A percentile compares a stretch with the other conserved stretches of the same genome.
Conservation (phyloP, 2,797 vertebrate species). For the Harpagifer antarcticus region DNA sequence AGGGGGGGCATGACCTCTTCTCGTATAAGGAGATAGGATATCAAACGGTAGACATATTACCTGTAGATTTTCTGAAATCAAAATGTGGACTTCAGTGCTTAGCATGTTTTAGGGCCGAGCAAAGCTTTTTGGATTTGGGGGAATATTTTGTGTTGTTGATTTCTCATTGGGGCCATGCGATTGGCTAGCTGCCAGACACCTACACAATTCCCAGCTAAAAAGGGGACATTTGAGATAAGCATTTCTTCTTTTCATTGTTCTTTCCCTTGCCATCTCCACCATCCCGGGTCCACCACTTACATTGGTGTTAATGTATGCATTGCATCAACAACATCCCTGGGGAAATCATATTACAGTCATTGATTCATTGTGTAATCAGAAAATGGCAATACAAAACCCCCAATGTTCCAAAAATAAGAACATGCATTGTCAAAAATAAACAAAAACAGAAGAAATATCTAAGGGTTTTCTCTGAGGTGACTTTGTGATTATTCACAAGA, state of each 20-base stretch:
- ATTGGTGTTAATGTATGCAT: conserved; percentile 23
- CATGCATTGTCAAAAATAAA: conserved; percentile 2
- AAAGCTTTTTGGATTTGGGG: not conserved
- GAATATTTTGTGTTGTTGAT: conserved; percentile 6
- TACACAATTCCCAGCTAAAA: conserved; percentile 48
- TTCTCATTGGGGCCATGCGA: conserved; percentile 14
- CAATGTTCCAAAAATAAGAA: conserved; percentile 13
- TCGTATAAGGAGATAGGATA: conserved; percentile 2
- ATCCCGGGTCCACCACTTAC: conserved; percentile 9
- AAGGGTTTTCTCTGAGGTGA: conserved; percentile 10
- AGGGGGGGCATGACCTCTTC: not conserved
- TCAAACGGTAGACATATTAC: conserved; percentile 2
- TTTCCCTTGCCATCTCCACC: conserved; percentile 13
- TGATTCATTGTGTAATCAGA: conserved; percentile 18
- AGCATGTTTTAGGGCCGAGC: not conserved
- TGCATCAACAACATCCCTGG: not conserved
- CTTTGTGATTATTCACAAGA: conserved; percentile 18
- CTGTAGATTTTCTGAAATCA: not conserved
- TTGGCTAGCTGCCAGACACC: conserved; percentile 79
- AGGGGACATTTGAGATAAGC: conserved; percentile 5
- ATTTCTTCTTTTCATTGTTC: not conserved
- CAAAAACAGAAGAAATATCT: not conserved
- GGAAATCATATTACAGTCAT: not conserved
- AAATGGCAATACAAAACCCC: not conserved
- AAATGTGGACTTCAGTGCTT: not conserved